Base-by-base conservation (phyloP, 2,888 invertebrate species). In the Sinodicranocentrus sp. region DNA sequence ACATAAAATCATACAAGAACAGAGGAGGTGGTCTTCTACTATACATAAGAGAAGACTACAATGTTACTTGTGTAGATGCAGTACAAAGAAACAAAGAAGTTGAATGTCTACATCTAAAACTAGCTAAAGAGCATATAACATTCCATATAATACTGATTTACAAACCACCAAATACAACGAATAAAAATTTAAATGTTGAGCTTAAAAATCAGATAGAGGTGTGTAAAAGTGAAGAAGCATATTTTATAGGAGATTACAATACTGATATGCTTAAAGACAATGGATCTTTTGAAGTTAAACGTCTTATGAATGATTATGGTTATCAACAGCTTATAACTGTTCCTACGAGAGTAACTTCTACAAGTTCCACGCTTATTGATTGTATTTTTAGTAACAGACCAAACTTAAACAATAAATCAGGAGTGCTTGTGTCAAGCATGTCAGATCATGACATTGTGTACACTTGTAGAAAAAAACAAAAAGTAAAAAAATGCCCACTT, bases 371-470 rank as follows among this genome's bases (percentile, higher is more conserved):
- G 2, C 33, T 71, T n/a, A 26, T 71, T 23, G 71, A 71, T n/a
- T 2, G 17, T 1, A 54, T 71, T n/a, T 26, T 54, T 17, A 71
- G 54, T 3, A 71, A 71, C n/a, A 52, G 21, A n/a, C 54, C 52
- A 0, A 25, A 15, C 1, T 28, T 26, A 1, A 71, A 71, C 44
- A 57, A 10, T 5, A 2, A 10, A 1, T 25, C 17, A 19, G 71
- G 71, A n/a, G 28, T 26, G 1, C 1, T 52, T 8, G 1, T 2
- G 8, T 23, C 43, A 28, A n/a, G 5, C 1, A 28, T 71, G 1
- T 23, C 71, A 17, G 71, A 71, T 28, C 71, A 71, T 57, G 54
- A 54, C 5, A 3, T 71, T 10, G 17, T 54, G 1, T 71, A 71
- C 17, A 57, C 57, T n/a, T n/a, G 54, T 1, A 17, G 71, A 5